Evolutionary conservation across 2,797 vertebrate species (phyloP), one percentile per base, ranked within the genome.

Genomic region (Crypturellus tataupa): DNA sequence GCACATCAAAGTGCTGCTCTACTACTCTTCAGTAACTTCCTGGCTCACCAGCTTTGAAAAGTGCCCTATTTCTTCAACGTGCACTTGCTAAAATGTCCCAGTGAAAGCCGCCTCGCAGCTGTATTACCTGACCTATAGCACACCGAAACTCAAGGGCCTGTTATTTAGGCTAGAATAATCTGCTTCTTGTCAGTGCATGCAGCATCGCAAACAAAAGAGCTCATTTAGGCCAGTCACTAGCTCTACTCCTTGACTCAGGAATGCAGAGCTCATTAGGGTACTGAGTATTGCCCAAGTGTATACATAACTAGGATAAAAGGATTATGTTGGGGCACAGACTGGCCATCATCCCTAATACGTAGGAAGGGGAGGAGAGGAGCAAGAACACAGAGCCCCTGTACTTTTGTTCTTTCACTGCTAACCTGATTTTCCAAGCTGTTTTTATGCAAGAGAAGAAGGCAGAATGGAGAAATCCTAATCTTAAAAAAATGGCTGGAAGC

Each of bases 381-480:
- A 62, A 72, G 93, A 75, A 95, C 29, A 70, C 79, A 69, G 49
- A 90, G 77, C 85, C 70, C 35, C 33, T 81, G 47, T 73, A 82
- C 78, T 93, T 91, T 87, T 78, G 35, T 68, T 91, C 79, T 77
- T 92, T 67, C 75, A 39, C 75, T 93, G 81, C 79, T 68, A 81
- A 78, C 90, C 85, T 91, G 80, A 95, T 90, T 94, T 96, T 97
- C 95, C 91, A 93, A 95, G 70, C 70, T 89, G 82, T 64, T 97
- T 90, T 83, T 62, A 83, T 70, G 76, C 33, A 72, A 93, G 96
- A 51, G 63, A 79, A 91, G 82, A 90, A 81, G 88, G 80, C 29
- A 96, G 70, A 91, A 94, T 12, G 73, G 60, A 91, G 67, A 95
- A 96, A 76, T 75, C 19, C 49, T 92, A 73, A 63, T 94, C 89